A percentile compares a stretch with the other conserved stretches of the same genome.
phyloP scores from a whole-genome alignment of 2,797 vertebrate species.

The Sebastes flavidus region DNA sequence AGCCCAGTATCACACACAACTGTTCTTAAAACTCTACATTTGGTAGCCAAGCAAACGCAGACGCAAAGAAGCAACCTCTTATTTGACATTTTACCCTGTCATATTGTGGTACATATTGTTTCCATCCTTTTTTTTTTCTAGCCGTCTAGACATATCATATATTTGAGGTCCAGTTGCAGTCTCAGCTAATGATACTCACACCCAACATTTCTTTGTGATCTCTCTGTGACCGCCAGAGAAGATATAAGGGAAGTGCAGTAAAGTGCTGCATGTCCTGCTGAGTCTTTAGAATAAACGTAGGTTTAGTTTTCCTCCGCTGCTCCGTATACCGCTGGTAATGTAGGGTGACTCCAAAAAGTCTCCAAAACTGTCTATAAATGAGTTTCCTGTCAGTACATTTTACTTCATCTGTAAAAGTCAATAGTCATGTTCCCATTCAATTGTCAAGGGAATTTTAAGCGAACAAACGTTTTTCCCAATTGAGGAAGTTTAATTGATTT shows the following conservation, averaged over 20 bases:
- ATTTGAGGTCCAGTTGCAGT: neutral
- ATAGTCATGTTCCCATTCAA: neutral
- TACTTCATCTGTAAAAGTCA: neutral
- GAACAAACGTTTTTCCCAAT: too few relatives aligned
- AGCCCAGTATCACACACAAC: neutral
- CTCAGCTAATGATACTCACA: neutral
- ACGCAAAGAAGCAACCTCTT: neutral
- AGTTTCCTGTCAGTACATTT: neutral
- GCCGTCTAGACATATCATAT: neutral
- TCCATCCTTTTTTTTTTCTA: neutral
- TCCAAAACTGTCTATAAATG: neutral
- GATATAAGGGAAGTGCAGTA: neutral
- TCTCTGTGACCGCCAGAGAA: neutral
- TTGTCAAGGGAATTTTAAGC: neutral
- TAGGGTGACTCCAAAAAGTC: neutral
- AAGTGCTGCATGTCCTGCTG: neutral
- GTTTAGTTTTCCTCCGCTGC: neutral
- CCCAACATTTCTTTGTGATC: neutral
- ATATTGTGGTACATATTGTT: neutral
- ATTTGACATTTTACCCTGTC: neutral
- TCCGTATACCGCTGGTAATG: neutral
- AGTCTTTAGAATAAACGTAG: neutral
- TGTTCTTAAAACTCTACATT: neutral
- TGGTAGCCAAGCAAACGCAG: neutral
- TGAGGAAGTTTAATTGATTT: too few relatives aligned